Evolutionary conservation across 1,140 invertebrate genomes (phyloP).

Genomic region (Eurytemora carolleeae): DNA sequence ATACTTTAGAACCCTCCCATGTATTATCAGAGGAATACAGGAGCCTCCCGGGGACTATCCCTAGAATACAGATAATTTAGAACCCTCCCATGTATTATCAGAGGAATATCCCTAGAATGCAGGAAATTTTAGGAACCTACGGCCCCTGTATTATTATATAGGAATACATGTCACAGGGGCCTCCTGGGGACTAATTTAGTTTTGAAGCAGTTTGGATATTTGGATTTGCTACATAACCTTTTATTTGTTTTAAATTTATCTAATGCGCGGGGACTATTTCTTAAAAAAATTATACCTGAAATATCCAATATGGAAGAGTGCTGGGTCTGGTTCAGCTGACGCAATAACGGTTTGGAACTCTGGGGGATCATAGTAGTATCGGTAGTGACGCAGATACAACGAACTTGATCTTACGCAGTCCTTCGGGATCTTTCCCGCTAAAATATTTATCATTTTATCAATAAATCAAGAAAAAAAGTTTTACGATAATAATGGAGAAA

Average conservation of each 20-base stretch:
- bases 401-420: slow-evolving; percentile 34
- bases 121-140: slow-evolving; percentile 45
- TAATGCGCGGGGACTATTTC: no score
- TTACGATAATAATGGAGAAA: no score
- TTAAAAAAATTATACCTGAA: slow-evolving; percentile 37
- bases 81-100: no score
- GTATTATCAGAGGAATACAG: no score
- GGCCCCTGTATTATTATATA: slow-evolving; percentile 44
- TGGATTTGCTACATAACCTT: no score
- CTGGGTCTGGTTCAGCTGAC: slow-evolving; percentile 42
- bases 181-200: slow-evolving; percentile 45
- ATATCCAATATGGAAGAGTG: slow-evolving; percentile 63
- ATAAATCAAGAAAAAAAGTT: no score
- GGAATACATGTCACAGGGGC: slow-evolving; percentile 48
- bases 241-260: no score
- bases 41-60: no score
- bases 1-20: no score
- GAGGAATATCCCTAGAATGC: no score
- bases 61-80: no score
- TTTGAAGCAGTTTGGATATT: no score
- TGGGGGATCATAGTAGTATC: slow-evolving; percentile 80
- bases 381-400: slow-evolving; percentile 56
- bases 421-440: slow-evolving; percentile 35
- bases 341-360: slow-evolving; percentile 47
- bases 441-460: neutral